phyloP scores from a whole-genome alignment of 2,797 vertebrate genomes.

The Anguilla megastoma region DNA sequence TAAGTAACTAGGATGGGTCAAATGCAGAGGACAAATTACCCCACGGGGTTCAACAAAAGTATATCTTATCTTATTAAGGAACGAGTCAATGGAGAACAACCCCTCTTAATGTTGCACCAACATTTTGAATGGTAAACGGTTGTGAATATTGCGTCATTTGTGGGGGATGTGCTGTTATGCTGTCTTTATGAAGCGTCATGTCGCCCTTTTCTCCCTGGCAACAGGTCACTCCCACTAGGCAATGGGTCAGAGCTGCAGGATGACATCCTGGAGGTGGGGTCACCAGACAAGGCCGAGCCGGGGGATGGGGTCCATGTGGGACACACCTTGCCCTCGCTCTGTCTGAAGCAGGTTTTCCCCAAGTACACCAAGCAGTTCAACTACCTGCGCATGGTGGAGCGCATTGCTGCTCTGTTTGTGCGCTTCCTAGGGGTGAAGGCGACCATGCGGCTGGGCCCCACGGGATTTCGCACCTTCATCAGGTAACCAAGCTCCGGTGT shows the following conservation, averaged over 20 bases:
- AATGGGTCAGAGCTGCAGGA: constrained; percentile 45
- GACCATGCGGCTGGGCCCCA: constrained; percentile 88
- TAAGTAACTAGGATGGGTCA: too few species aligned
- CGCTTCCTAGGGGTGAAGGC: constrained; percentile 93
- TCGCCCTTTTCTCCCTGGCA: constrained; percentile 22
- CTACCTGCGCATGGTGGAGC: constrained; percentile 85
- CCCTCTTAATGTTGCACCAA: neutral
- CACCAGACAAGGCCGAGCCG: constrained; percentile 34
- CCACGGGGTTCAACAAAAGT: too few species aligned
- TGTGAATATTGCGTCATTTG: neutral
- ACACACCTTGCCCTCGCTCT: constrained; percentile 76
- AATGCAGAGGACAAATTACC: too few species aligned
- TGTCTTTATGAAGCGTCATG: neutral
- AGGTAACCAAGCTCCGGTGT: constrained; percentile 66
- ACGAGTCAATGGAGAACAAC: neutral
- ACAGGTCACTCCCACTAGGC: constrained; percentile 61
- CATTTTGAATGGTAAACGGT: neutral
- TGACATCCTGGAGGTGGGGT: constrained; percentile 54
- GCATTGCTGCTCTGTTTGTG: constrained; percentile 85
- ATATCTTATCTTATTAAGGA: too few species aligned
- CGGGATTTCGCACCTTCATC: constrained; percentile 91
- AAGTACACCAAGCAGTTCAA: constrained; percentile 91
- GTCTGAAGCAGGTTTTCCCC: constrained; percentile 94
- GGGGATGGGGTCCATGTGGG: constrained; percentile 29
- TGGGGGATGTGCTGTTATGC: neutral